A percentile compares a stretch with the other conserved stretches of the same genome.
Conservation (phyloP, 2,888 invertebrate genomes). For the Dasypogon diadema region DNA sequence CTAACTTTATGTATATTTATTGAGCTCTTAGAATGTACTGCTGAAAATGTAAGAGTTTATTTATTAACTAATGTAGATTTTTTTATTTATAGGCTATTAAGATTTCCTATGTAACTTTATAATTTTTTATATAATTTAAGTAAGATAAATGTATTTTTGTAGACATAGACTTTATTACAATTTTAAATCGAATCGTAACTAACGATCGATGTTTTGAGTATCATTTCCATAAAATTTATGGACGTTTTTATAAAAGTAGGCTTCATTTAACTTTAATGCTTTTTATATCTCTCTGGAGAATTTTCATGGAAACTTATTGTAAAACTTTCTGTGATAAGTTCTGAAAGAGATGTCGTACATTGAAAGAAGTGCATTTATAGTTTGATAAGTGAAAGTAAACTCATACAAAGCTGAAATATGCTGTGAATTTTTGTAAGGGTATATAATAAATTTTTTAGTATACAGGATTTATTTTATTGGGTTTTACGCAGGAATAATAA, state of each 20-base stretch:
- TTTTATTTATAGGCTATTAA: neutral
- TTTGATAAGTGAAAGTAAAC: conserved; percentile 24
- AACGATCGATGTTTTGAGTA: neutral
- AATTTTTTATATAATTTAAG: neutral
- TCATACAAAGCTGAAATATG: conserved; percentile 50
- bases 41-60: neutral
- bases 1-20: neutral
- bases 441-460: conserved; percentile 31
- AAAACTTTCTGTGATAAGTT: conserved; percentile 14
- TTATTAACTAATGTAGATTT: neutral
- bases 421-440: conserved; percentile 44
- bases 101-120: neutral
- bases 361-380: conserved; percentile 45
- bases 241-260: conserved; percentile 20
- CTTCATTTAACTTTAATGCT: neutral
- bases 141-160: neutral
- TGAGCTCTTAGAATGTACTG: neutral
- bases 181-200: neutral
- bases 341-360: conserved; percentile 31
- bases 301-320: neutral
- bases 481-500: too few relatives aligned
- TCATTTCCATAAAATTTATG: conserved; percentile 46
- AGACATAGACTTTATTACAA: neutral
- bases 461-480: too few relatives aligned
- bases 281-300: conserved; percentile 14